Percentiles rank a stretch among this genome's conserved stretches.
Conservation (phyloP, 2,888 invertebrate species). For the Hyposoter dolosus region DNA sequence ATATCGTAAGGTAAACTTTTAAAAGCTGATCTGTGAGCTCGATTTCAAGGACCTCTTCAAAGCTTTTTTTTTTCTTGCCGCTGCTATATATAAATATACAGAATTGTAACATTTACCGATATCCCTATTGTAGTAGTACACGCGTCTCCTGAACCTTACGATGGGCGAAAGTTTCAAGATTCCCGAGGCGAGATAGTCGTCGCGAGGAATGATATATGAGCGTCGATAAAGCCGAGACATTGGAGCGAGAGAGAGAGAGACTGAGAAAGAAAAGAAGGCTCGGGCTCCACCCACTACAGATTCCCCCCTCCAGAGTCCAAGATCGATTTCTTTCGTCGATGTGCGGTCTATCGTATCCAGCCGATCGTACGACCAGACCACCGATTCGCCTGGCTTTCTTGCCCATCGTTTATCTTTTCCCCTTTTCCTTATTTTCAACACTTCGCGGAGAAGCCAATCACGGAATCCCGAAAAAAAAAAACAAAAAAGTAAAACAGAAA, state of each 20-base stretch:
- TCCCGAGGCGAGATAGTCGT: conserved; percentile 79
- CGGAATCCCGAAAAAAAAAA: conserved; percentile 67
- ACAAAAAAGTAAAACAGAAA: conserved; percentile 10
- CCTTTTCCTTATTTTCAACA: conserved; percentile 51
- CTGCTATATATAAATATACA: conserved; percentile 28
- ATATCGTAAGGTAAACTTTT: conserved; percentile 70
- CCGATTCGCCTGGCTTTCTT: conserved; percentile 53
- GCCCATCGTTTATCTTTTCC: conserved; percentile 40
- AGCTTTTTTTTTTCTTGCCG: conserved; percentile 44
- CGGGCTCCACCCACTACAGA: conserved; percentile 26
- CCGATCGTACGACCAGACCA: conserved; percentile 61
- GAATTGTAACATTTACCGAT: conserved; percentile 36
- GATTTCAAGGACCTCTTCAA: conserved; percentile 73
- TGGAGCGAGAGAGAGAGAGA: conserved; percentile 73
- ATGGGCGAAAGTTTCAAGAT: conserved; percentile 79
- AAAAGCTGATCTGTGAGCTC: conserved; percentile 72
- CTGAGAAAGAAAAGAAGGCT: conserved; percentile 53
- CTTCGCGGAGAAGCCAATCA: conserved; percentile 70
- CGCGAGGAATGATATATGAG: conserved; percentile 82
- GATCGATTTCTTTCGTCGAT: conserved; percentile 71
- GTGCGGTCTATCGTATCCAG: conserved; percentile 66
- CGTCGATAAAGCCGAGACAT: conserved; percentile 83
- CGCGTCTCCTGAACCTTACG: conserved; percentile 49
- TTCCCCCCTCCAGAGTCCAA: conserved; percentile 24
- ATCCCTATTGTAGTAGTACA: conserved; percentile 65